These are phyloP conservation scores for Rhamphomyia laevipes DNA, from an alignment of 2,888 invertebrate species.

Conservation along the genomic window DNA sequence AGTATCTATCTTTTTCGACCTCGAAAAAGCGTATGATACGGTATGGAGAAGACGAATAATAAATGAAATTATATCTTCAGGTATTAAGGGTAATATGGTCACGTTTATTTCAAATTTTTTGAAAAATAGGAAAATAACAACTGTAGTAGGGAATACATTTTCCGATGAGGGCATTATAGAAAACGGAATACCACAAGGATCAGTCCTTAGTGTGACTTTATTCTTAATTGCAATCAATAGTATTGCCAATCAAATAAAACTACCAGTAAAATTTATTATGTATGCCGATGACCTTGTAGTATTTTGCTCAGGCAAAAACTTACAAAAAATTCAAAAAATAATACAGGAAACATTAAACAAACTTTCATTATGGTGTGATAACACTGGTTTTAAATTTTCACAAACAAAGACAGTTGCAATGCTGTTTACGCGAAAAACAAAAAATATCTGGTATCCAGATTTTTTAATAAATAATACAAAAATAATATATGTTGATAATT, in stretches of 20 bases:
- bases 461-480: neutral
- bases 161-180: neutral
- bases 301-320: neutral
- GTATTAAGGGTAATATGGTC: neutral
- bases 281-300: conserved; percentile 4
- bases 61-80: neutral
- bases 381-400: conserved; percentile 1
- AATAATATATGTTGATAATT: neutral
- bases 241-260: neutral
- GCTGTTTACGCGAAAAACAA: conserved; percentile 1
- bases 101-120: neutral
- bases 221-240: conserved; percentile 2
- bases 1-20: neutral
- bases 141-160: neutral
- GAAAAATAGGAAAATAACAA: neutral
- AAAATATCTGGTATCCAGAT: neutral
- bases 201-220: conserved; percentile 1
- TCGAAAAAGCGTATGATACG: no score
- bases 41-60: neutral
- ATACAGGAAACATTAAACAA: neutral
- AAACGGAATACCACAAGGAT: conserved; percentile 4
- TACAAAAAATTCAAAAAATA: neutral
- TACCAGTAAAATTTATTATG: conserved; percentile 1
- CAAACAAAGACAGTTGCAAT: conserved; percentile 1
- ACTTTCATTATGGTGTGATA: conserved; percentile 1